phyloP scores from a whole-genome alignment of 2,888 invertebrate species.

The Dendrolimus houi region DNA sequence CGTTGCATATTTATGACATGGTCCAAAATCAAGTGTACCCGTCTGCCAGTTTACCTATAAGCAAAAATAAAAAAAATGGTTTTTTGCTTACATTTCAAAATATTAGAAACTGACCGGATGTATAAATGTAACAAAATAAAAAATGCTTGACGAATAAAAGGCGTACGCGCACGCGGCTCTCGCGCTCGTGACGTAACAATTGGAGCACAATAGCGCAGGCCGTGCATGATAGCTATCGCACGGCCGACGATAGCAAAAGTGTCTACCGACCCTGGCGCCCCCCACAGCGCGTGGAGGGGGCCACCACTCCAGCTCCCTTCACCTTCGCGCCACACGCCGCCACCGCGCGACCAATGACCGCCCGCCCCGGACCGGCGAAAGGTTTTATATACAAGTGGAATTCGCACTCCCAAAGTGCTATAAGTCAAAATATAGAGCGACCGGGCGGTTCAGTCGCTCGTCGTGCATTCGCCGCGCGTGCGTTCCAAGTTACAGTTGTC shows the following conservation, averaged over 20 bases:
- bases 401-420: constrained; percentile 77
- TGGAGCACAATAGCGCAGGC: constrained; percentile 41
- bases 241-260: constrained; percentile 67
- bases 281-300: constrained; percentile 36
- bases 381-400: constrained; percentile 80
- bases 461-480: constrained; percentile 38
- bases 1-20: no score
- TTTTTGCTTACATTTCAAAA: no score
- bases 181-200: constrained; percentile 40
- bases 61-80: no score
- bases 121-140: no score
- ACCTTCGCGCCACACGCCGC: constrained; percentile 59
- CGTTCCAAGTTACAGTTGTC: constrained; percentile 16
- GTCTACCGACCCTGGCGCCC: constrained; percentile 70
- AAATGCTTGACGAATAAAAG: not conserved
- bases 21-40: no score
- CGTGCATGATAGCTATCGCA: constrained; percentile 46
- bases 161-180: constrained; percentile 5
- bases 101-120: no score
- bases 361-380: constrained; percentile 74
- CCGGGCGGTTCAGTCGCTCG: constrained; percentile 67
- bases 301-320: constrained; percentile 60
- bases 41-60: no score
- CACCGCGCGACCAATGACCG: constrained; percentile 63
- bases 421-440: constrained; percentile 80